Percentiles rank a stretch among this genome's conserved stretches.
Evolutionary conservation across 1,140 invertebrate genomes (phyloP).

Genomic region (Drosophila truncata): DNA sequence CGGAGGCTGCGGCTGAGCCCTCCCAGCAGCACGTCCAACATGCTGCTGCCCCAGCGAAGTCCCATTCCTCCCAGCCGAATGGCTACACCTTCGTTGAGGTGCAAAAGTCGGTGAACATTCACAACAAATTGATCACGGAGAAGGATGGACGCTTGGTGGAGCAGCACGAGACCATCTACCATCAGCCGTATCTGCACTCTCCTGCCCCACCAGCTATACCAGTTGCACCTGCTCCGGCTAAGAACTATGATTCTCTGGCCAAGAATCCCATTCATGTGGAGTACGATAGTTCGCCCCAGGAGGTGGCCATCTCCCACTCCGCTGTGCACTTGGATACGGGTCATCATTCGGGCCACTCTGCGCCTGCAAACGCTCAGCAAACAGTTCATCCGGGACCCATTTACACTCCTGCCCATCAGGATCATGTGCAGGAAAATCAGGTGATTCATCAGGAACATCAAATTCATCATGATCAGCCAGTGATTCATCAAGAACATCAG

Average conservation of each 20-base stretch:
- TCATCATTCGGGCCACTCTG: neutral
- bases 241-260: slow-evolving; percentile 61
- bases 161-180: slow-evolving; percentile 80
- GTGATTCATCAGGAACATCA: slow-evolving; percentile 15
- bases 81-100: slow-evolving; percentile 87
- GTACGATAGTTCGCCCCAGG: slow-evolving; percentile 62
- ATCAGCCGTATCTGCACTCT: slow-evolving; percentile 50
- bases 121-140: slow-evolving; percentile 82
- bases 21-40: slow-evolving; percentile 61
- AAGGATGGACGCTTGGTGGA: slow-evolving; percentile 76
- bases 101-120: slow-evolving; percentile 87
- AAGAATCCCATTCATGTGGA: slow-evolving; percentile 75
- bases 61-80: slow-evolving; percentile 47
- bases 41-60: slow-evolving; percentile 9
- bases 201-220: slow-evolving; percentile 2
- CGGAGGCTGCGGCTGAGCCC: slow-evolving; percentile 63
- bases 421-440: slow-evolving; percentile 3
- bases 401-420: neutral
- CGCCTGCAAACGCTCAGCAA: neutral
- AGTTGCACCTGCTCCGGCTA: neutral
- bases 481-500: slow-evolving; percentile 10
- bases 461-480: slow-evolving; percentile 12
- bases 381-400: slow-evolving; percentile 1
- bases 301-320: slow-evolving; percentile 51
- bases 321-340: slow-evolving; percentile 36